Evolutionary conservation across 2,888 invertebrate genomes (phyloP).

Genomic region (Acanthosepion pharaonis): DNA sequence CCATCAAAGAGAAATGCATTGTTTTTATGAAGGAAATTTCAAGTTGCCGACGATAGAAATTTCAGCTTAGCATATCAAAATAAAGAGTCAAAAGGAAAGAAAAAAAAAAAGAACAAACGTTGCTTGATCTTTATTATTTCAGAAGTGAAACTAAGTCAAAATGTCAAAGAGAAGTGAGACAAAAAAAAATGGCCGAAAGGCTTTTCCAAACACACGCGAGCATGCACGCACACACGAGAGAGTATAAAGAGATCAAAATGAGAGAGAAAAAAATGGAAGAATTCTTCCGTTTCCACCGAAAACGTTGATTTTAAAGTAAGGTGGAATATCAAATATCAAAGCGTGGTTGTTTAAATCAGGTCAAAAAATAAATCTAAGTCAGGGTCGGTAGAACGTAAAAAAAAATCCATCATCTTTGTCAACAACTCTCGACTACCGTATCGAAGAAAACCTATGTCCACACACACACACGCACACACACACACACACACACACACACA

Average conservation of each 20-base stretch:
- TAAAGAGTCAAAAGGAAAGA: not conserved
- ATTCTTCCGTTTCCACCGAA: not conserved
- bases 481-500: not conserved
- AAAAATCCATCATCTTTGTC: not conserved
- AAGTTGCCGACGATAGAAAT: not conserved
- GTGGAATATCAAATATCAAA: not conserved
- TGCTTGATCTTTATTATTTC: slow-evolving; percentile 3
- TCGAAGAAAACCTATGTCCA: not conserved
- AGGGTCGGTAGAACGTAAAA: not conserved
- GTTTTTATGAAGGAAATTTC: not conserved
- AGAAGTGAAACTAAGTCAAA: not conserved
- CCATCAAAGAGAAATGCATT: not conserved
- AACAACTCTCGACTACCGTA: not conserved
- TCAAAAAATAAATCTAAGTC: not conserved
- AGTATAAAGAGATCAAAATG: not conserved
- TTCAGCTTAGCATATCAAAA: not conserved
- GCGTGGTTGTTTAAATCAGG: not conserved
- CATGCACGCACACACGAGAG: not conserved
- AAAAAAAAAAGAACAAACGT: too few relatives aligned
- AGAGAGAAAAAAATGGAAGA: not conserved
- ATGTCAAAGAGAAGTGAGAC: not conserved
- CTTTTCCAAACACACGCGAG: not conserved
- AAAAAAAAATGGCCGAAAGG: not conserved
- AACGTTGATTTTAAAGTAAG: not conserved
- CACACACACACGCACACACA: not conserved